Conservation (phyloP, 2,113 vertebrate species). For the Columba janthina region DNA sequence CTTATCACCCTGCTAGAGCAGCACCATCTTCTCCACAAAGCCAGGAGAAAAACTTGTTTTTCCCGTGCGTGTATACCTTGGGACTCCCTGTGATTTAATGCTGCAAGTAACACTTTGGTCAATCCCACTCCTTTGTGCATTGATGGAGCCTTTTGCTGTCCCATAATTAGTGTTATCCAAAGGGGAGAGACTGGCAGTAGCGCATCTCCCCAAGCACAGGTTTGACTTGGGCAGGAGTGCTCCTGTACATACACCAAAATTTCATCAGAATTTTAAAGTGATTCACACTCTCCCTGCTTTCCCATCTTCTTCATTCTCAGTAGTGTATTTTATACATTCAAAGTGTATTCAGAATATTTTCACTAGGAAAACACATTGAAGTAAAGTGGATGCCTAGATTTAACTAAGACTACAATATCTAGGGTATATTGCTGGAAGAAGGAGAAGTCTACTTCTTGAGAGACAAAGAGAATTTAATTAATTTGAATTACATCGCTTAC, state of each 20-base stretch:
- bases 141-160: not conserved
- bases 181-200: not conserved
- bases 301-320: not conserved
- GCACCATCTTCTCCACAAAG: not conserved
- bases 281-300: rapidly evolving
- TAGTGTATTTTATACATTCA: not conserved
- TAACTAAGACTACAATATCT: not conserved
- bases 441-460: not conserved
- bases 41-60: not conserved
- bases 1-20: not conserved
- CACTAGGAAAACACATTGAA: not conserved
- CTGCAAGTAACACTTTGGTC: not conserved
- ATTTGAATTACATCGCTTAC: not conserved
- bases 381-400: not conserved
- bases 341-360: not conserved
- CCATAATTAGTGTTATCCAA: not conserved
- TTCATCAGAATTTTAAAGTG: not conserved
- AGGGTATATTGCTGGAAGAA: not conserved
- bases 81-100: not conserved
- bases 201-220: not conserved
- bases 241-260: not conserved
- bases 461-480: constrained; percentile 1
- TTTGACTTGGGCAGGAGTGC: not conserved
- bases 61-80: not conserved
- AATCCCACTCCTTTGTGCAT: not conserved